These are phyloP conservation scores for Apodemus sylvaticus DNA, from an alignment of 2,113 vertebrate species.

Conservation along the genomic window DNA sequence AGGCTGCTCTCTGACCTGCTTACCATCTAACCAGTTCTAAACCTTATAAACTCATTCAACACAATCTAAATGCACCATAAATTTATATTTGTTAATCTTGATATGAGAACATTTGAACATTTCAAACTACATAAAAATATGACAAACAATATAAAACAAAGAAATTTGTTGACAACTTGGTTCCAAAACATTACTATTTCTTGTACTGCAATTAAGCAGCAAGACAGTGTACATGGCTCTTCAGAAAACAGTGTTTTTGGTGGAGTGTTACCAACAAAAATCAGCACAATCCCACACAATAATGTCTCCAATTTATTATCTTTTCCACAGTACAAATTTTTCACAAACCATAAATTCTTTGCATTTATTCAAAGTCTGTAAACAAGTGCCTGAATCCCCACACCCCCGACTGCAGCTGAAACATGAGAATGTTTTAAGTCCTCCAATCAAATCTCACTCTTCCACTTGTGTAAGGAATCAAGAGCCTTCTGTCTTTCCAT, in stretches of 20 bases:
- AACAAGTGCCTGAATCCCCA: constrained; percentile 83
- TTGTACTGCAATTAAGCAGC: constrained; percentile 81
- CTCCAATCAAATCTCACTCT: constrained; percentile 82
- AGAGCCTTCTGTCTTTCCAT: constrained; percentile 83
- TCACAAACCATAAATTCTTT: constrained; percentile 89
- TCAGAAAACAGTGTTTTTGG: constrained; percentile 73
- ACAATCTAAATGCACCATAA: constrained; percentile 82
- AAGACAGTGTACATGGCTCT: constrained; percentile 74
- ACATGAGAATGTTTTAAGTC: constrained; percentile 84
- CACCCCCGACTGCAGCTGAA: constrained; percentile 60
- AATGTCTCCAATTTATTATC: constrained; percentile 91
- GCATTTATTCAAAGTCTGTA: constrained; percentile 84
- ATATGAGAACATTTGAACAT: constrained; percentile 83
- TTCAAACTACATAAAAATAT: constrained; percentile 87
- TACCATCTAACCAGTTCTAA: constrained; percentile 69
- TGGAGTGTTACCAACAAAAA: constrained; percentile 78
- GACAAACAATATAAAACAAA: constrained; percentile 85
- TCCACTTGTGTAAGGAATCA: constrained; percentile 83
- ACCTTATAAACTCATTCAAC: constrained; percentile 81
- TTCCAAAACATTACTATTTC: constrained; percentile 78
- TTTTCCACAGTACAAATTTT: constrained; percentile 93
- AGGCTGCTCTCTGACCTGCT: constrained; percentile 40
- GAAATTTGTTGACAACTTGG: constrained; percentile 80
- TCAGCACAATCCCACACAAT: constrained; percentile 84
- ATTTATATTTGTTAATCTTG: constrained; percentile 84